Evolutionary conservation across 2,113 vertebrate genomes (phyloP).

Genomic region (Nipponia nippon): DNA sequence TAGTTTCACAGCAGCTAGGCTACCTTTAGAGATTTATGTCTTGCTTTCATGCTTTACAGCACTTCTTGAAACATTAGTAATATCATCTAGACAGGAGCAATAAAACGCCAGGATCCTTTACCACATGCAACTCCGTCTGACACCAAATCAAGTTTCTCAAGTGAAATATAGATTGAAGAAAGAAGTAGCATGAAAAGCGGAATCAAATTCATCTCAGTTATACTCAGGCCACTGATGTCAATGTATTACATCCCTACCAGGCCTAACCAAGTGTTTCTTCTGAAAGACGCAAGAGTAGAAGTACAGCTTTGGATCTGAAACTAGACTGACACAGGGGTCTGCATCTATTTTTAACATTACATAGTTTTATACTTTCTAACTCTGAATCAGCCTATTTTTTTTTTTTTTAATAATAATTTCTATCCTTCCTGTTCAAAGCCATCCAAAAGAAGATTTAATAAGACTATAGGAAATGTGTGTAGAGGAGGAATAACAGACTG

Average conservation of each 20-base stretch:
- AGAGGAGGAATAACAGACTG: not conserved
- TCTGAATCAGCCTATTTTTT: not conserved
- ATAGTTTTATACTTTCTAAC: not conserved
- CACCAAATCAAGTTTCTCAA: slow-evolving; percentile 47
- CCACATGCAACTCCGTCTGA: slow-evolving; percentile 13
- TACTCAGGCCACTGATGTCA: not conserved
- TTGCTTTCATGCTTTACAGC: slow-evolving; percentile 43
- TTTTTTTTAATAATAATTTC: not conserved
- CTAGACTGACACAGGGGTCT: not conserved
- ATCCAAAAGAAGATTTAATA: not conserved
- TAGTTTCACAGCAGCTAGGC: not conserved
- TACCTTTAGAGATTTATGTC: slow-evolving; percentile 39
- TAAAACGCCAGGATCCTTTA: slow-evolving; percentile 34
- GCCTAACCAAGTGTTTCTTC: not conserved
- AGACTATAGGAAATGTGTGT: not conserved
- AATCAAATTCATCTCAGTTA: slow-evolving; percentile 38
- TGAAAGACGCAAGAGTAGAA: not conserved
- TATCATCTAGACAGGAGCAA: slow-evolving; percentile 36
- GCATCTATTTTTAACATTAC: not conserved
- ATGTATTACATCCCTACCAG: slow-evolving; percentile 18
- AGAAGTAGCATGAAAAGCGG: not conserved
- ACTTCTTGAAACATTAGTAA: slow-evolving; percentile 50
- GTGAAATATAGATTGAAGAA: slow-evolving; percentile 36
- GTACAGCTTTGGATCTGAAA: not conserved
- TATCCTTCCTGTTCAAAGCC: not conserved